A percentile compares a stretch with the other conserved stretches of the same genome.
These are phyloP conservation scores for Xenopus laevis DNA, from an alignment of 2,113 vertebrate species.

Conservation along the genomic window DNA sequence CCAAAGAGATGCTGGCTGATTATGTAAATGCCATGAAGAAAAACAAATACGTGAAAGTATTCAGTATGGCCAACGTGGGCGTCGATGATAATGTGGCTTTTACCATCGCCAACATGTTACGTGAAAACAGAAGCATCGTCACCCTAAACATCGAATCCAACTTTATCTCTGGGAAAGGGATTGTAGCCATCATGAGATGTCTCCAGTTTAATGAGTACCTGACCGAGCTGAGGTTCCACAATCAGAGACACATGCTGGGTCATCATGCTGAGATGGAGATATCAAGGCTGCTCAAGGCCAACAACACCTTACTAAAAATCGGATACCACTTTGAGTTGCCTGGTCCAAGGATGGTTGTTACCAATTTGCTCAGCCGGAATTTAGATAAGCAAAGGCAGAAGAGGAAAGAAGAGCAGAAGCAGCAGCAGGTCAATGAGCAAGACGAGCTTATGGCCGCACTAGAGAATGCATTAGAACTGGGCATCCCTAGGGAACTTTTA, in stretches of 20 bases:
- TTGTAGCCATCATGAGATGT: constrained; percentile 89
- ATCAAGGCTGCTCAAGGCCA: constrained; percentile 87
- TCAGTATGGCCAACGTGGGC: constrained; percentile 90
- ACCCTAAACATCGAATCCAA: constrained; percentile 94
- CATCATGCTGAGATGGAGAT: constrained; percentile 97
- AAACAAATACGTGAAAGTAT: constrained; percentile 82
- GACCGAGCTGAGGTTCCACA: constrained; percentile 94
- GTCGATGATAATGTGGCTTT: constrained; percentile 85
- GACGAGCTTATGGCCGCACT: constrained; percentile 77
- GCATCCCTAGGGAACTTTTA: constrained; percentile 81
- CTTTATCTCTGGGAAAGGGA: constrained; percentile 87
- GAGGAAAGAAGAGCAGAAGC: constrained; percentile 82
- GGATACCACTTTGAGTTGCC: constrained; percentile 94
- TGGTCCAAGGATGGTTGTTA: constrained; percentile 94
- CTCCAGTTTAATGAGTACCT: constrained; percentile 94
- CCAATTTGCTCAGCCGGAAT: constrained; percentile 90
- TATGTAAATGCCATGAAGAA: constrained; percentile 88
- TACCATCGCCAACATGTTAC: constrained; percentile 87
- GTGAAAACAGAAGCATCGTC: constrained; percentile 88
- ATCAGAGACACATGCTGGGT: constrained; percentile 92
- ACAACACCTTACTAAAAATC: constrained; percentile 89
- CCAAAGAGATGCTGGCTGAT: constrained; percentile 89
- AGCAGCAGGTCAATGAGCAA: constrained; percentile 82
- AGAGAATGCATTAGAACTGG: constrained; percentile 79
- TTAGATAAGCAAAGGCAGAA: constrained; percentile 86